Evolutionary conservation across 2,797 vertebrate species (phyloP), one percentile per base, ranked within the genome.

Genomic region (Ceyx erithaca): DNA sequence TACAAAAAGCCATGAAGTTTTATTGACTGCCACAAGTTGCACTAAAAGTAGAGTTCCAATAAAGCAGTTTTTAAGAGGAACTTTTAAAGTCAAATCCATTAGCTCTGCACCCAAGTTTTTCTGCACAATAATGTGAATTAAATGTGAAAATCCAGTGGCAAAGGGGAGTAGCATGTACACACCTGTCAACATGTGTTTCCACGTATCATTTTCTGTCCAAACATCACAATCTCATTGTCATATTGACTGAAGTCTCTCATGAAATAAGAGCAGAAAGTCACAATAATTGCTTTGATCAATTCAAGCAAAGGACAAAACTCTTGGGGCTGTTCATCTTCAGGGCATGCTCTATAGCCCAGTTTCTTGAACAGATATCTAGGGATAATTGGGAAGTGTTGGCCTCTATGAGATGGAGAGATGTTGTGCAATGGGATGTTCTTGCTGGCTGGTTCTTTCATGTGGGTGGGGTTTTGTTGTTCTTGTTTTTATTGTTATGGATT

Each of bases 401-500:
- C 71, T 95, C 46, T 91, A 31, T 77, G 91, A 89, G 76, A 75
- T 81, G 85, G 37, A 33, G 48, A 73, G 57, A 64, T 71, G 70
- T 96, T 96, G 75, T 90, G 80, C 85, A 96, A 88, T 77, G 70
- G 41, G 75, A 80, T 85, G 33, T 81, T 94, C 89, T 93, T 92
- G 72, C 77, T 95, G 89, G 51, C 73, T 86, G 31, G 10, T 84
- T 90, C 80, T 92, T 95, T 90, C 61, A 80, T 88, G 31, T 70
- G 92, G 82, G 89, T 90, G 94, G 91, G 71, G 95, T 89, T 92
- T 92, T 90, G 93, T 91, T 96, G 85, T 89, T 89, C 89, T 93
- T 93, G 59, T 93, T 96, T 92, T 94, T 90, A 90, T 94, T 95
- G 83, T 95, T 90, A 96, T 77, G 94, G 71, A 86, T 84, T 94